A percentile compares a stretch with the other conserved stretches of the same genome.
These are phyloP conservation scores for Rhimphoctona megacephalus DNA, from an alignment of 2,888 invertebrate species.

Conservation along the genomic window DNA sequence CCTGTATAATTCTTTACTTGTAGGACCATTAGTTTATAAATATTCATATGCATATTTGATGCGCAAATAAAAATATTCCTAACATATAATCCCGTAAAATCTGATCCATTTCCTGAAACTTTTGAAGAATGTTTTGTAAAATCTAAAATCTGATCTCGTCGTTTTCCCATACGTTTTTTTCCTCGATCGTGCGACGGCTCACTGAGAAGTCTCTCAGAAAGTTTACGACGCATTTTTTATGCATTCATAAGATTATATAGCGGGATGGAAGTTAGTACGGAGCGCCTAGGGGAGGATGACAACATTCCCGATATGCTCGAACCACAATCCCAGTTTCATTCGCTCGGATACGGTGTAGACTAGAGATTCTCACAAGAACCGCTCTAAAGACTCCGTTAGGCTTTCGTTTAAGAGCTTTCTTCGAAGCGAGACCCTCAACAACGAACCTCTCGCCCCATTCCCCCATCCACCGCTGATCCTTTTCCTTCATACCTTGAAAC, in stretches of 20 bases:
- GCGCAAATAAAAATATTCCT: neutral
- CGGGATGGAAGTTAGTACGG: conserved; percentile 37
- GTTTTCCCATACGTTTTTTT: conserved; percentile 41
- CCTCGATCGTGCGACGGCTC: conserved; percentile 51
- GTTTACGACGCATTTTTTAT: conserved; percentile 78
- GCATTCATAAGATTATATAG: conserved; percentile 80
- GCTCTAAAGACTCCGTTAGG: conserved; percentile 70
- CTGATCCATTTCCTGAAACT: conserved; percentile 7
- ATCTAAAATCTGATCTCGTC: conserved; percentile 64
- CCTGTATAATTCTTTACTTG: neutral
- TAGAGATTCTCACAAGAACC: conserved; percentile 61
- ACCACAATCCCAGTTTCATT: conserved; percentile 42
- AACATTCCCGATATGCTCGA: conserved; percentile 45
- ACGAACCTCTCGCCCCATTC: conserved; percentile 42
- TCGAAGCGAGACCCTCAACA: conserved; percentile 52
- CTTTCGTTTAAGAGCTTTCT: conserved; percentile 71
- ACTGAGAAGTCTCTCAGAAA: conserved; percentile 61
- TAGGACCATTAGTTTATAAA: neutral
- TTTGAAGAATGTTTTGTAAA: conserved; percentile 66
- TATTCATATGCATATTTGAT: neutral
- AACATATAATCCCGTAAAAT: neutral
- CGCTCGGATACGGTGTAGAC: conserved; percentile 18
- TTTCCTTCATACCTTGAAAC: conserved; percentile 30
- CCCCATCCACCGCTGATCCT: conserved; percentile 43
- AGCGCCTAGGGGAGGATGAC: conserved; percentile 38